Evolutionary conservation across 2,113 vertebrate genomes (phyloP).

Genomic region (Megatriorchis doriae): DNA sequence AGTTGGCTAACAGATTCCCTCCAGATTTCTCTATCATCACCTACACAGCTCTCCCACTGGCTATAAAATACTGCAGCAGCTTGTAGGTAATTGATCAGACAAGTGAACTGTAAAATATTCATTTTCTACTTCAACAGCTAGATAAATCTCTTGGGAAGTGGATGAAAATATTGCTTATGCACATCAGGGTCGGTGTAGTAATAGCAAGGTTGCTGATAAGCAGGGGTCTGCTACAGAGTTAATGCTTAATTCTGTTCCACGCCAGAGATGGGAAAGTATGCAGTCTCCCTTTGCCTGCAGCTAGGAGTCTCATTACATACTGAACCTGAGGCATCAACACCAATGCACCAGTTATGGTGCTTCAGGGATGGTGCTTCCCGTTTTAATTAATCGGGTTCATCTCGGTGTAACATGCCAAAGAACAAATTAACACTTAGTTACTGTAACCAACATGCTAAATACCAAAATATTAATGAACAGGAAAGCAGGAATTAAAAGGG

Average conservation of each 20-base stretch:
- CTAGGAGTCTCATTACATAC: conserved; percentile 79
- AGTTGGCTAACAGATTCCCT: conserved; percentile 80
- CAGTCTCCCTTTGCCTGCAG: conserved; percentile 78
- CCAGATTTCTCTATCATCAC: conserved; percentile 88
- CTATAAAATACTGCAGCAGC: conserved; percentile 96
- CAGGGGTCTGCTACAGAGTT: conserved; percentile 78
- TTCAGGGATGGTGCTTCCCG: conserved; percentile 68
- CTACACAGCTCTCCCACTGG: conserved; percentile 87
- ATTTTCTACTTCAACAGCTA: conserved; percentile 99
- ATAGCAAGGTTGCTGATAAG: conserved; percentile 91
- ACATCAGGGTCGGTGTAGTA: conserved; percentile 84
- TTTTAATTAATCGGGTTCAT: conserved; percentile 81
- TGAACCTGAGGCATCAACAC: conserved; percentile 79
- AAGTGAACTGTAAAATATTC: conserved; percentile 99
- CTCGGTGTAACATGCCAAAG: conserved; percentile 74
- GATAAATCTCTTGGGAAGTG: conserved; percentile 97
- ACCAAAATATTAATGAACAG: conserved; percentile 53
- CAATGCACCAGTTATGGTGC: conserved; percentile 32
- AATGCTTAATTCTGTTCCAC: conserved; percentile 75
- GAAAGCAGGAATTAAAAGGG: conserved; percentile 4
- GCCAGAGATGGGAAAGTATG: conserved; percentile 65
- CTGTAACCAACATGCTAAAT: conserved; percentile 70
- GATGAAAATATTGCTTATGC: conserved; percentile 97
- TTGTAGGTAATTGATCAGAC: conserved; percentile 99
- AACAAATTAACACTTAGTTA: conserved; percentile 78